A percentile compares a stretch with the other conserved stretches of the same genome.
These are phyloP conservation scores for Drosophila takahashii DNA, from an alignment of 1,140 invertebrate genomes.

Conservation along the genomic window DNA sequence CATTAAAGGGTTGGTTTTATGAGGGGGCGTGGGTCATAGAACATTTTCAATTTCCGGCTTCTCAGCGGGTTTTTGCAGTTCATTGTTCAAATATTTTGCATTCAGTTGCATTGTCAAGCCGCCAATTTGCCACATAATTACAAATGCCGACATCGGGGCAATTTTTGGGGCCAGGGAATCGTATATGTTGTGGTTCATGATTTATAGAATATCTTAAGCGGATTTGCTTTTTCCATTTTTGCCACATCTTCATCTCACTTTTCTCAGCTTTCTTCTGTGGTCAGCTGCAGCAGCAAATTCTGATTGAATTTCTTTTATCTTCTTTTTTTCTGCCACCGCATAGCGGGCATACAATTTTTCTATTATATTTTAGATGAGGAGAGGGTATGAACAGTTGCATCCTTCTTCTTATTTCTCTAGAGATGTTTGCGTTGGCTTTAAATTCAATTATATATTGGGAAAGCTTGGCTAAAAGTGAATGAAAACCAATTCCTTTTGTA, in stretches of 20 bases:
- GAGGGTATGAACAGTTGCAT: slow-evolving; percentile 29
- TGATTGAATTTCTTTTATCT: slow-evolving; percentile 71
- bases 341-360: slow-evolving; percentile 45
- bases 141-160: slow-evolving; percentile 18
- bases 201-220: slow-evolving; percentile 61
- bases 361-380: slow-evolving; percentile 51
- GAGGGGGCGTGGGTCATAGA: not conserved
- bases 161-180: not conserved
- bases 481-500: no score
- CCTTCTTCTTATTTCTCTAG: slow-evolving; percentile 69
- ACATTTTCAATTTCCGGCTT: slow-evolving; percentile 64
- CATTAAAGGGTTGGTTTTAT: not conserved
- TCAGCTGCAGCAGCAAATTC: slow-evolving; percentile 56
- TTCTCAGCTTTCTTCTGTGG: slow-evolving; percentile 28
- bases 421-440: slow-evolving; percentile 70
- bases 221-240: slow-evolving; percentile 43
- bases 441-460: slow-evolving; percentile 76
- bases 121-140: slow-evolving; percentile 61
- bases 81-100: slow-evolving; percentile 60
- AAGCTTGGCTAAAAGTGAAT: slow-evolving; percentile 19
- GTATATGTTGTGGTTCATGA: slow-evolving; percentile 29
- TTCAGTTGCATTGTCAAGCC: slow-evolving; percentile 34
- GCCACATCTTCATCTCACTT: slow-evolving; percentile 20
- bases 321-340: slow-evolving; percentile 47
- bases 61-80: slow-evolving; percentile 48